Conservation (phyloP, 2,888 invertebrate species). For the Embidobia sp. region DNA sequence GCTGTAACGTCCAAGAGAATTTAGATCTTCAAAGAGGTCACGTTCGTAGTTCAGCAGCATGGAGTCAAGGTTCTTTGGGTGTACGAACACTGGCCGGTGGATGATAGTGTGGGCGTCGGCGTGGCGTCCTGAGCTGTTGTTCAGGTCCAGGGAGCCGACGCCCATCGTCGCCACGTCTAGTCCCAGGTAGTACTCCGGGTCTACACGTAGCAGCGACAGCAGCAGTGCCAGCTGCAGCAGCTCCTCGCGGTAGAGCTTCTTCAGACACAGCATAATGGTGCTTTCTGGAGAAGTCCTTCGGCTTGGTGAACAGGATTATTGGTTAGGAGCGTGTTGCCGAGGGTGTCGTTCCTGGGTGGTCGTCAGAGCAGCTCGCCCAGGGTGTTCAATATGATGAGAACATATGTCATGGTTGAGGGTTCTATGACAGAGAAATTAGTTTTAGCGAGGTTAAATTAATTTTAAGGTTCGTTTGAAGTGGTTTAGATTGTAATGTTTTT, state of each 20-base stretch:
- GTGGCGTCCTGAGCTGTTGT: slow-evolving; percentile 88
- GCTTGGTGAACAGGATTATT: no score
- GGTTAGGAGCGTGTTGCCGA: no score
- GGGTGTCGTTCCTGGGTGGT: not conserved
- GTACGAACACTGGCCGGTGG: slow-evolving; percentile 85
- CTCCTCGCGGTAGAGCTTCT: slow-evolving; percentile 92
- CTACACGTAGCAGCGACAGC: slow-evolving; percentile 89
- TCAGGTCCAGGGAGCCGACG: slow-evolving; percentile 82
- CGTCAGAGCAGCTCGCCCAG: slow-evolving; percentile 51
- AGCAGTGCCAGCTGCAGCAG: slow-evolving; percentile 91
- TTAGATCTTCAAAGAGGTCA: slow-evolving; percentile 88
- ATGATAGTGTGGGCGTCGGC: slow-evolving; percentile 83
- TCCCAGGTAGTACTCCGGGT: slow-evolving; percentile 87
- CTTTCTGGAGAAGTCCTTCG: not conserved
- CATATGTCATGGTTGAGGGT: slow-evolving; percentile 38
- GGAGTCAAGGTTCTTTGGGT: slow-evolving; percentile 88
- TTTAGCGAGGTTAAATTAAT: no score
- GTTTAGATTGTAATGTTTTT: no score
- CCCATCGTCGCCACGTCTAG: slow-evolving; percentile 84
- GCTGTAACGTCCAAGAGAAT: slow-evolving; percentile 86
- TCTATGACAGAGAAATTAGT: no score
- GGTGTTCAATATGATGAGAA: slow-evolving; percentile 42
- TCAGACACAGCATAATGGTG: slow-evolving; percentile 87
- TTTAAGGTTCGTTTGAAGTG: no score
- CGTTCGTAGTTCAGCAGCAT: slow-evolving; percentile 88